A percentile compares a stretch with the other conserved stretches of the same genome.
Evolutionary conservation across 92 coral and sea anemone species (phyloP).

Genomic region (Epizoanthus rinbou): DNA sequence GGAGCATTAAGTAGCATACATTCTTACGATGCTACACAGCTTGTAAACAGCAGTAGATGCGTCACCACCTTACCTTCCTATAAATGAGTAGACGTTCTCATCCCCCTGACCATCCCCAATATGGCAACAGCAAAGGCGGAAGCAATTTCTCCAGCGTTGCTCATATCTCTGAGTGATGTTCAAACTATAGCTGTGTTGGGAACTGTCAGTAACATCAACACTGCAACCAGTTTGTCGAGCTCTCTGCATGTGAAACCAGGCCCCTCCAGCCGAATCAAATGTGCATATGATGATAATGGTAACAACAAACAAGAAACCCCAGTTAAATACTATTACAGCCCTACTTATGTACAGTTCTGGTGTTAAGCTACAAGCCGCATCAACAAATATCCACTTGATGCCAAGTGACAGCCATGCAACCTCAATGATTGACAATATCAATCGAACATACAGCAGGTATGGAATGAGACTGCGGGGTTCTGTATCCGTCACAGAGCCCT

Average conservation of each 20-base stretch:
- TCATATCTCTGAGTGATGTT: conserved; percentile 83
- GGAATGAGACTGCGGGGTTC: conserved; percentile 91
- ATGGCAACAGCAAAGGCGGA: conserved; percentile 78
- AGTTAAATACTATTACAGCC: conserved; percentile 89
- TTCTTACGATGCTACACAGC: no score
- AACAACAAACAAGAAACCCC: conserved; percentile 90
- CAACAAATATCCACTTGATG: conserved; percentile 93
- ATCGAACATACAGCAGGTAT: conserved; percentile 82
- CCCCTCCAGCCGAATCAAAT: conserved; percentile 93
- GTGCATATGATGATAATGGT: conserved; percentile 75
- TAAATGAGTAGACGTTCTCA: conserved; percentile 87
- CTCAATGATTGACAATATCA: conserved; percentile 78
- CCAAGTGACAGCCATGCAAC: conserved; percentile 93
- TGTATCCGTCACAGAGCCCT: conserved; percentile 93
- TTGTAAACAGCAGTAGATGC: no score
- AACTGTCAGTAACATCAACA: conserved; percentile 57
- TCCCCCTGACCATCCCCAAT: conserved; percentile 86
- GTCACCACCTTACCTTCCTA: conserved; percentile 78
- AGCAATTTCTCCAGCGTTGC: conserved; percentile 83
- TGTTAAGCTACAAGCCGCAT: conserved; percentile 59
- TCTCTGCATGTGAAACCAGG: conserved; percentile 84
- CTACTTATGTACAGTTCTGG: conserved; percentile 75
- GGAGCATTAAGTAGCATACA: no score
- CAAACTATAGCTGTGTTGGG: conserved; percentile 59
- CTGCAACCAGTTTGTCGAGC: conserved; percentile 65